These are phyloP conservation scores for Hypsopygia costalis DNA, from an alignment of 2,888 invertebrate species.

Conservation along the genomic window DNA sequence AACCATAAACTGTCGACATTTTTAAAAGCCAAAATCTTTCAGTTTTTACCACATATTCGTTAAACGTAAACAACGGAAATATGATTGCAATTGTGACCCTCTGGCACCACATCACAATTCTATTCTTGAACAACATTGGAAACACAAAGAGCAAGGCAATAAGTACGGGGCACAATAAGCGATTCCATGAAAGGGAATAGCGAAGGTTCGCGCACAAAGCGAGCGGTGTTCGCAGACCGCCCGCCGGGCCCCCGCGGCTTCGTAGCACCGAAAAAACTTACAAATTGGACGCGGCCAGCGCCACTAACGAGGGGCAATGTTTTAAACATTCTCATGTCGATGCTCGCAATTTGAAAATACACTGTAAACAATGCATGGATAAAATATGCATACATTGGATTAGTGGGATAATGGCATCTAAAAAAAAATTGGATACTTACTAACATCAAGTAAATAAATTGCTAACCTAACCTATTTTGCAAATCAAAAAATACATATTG, in stretches of 20 bases:
- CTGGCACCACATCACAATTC: slow-evolving; percentile 40
- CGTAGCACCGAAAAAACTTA: slow-evolving; percentile 48
- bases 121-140: slow-evolving; percentile 38
- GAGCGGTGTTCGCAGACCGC: slow-evolving; percentile 51
- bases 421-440: no score
- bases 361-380: neutral
- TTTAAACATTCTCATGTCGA: slow-evolving; percentile 40
- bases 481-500: no score
- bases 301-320: slow-evolving; percentile 46
- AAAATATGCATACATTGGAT: no score
- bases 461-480: no score
- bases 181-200: slow-evolving; percentile 57
- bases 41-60: slow-evolving; percentile 27
- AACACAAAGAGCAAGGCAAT: slow-evolving; percentile 48
- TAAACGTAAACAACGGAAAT: slow-evolving; percentile 30
- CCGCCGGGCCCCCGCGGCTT: slow-evolving; percentile 52
- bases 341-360: slow-evolving; percentile 16
- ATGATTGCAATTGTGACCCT: slow-evolving; percentile 38
- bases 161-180: slow-evolving; percentile 55
- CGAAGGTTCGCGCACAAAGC: slow-evolving; percentile 48
- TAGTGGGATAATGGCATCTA: no score
- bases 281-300: slow-evolving; percentile 48
- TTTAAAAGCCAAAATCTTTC: no score
- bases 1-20: no score
- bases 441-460: no score